Evolutionary conservation across 2,113 vertebrate genomes (phyloP), one percentile per base, ranked within the genome.

Genomic region (Mirza zaza): DNA sequence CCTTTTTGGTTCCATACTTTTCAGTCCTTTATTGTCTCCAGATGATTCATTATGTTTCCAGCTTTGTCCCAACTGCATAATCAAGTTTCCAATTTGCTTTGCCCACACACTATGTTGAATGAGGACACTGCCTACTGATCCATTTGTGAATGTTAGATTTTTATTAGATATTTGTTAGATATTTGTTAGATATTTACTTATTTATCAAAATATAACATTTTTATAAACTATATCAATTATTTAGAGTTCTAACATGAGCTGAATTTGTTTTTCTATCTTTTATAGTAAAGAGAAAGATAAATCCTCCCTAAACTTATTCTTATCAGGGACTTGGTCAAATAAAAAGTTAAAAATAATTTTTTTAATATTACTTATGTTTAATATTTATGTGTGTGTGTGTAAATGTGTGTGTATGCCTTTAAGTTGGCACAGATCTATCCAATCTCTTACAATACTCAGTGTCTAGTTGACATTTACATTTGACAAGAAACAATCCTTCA

Each of bases 201-300:
- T 45, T 27, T 94, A 75, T 65, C 25, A 70, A 70, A 96, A 27
- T 36, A 34, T 29, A 76, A 85, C 63, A 17, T 71, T 88, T 81
- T 77, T 5, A 77, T 88, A 32, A 76, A 55, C 2, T 25, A 45
- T 80, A 65, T 45, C 20, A 90, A 89, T 77, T 96, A 93, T 67
- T 91, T 87, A 63, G 36, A 87, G 15, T 17, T 34, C 6, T 21
- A 80, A 75, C 84, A 15, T 32, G 13, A 42, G 3, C 9, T 79
- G 17, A 95, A 39, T 87, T 73, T 89, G 52, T 70, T 70, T 85
- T 87, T 83, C 42, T 81, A 67, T 11, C 8, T 92, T 80, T 6
- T 50, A 50, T 68, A 84, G 73, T 87, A 83, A 87, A 21, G 25
- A 92, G 23, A 83, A 97, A 93, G 27, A 87, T 29, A 84, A 93